phyloP scores from a whole-genome alignment of 2,888 invertebrate species.

The Agrochola circellaris region DNA sequence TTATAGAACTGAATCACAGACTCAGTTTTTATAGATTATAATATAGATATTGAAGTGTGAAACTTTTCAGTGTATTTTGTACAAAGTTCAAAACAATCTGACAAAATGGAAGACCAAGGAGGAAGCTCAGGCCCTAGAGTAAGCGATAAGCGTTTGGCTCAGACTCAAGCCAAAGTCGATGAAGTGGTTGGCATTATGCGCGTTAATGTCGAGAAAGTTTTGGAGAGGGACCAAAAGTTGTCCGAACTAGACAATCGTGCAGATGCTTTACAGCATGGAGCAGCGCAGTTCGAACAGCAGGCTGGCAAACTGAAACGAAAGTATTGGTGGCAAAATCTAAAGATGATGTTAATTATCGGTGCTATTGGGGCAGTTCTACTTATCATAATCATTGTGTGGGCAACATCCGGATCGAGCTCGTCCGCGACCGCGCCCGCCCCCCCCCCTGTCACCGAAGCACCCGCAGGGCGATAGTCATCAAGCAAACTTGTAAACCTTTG shows the following conservation, averaged over 20 bases:
- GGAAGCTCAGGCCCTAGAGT: slow-evolving; percentile 88
- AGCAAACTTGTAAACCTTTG: slow-evolving; percentile 60
- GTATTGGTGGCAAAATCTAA: slow-evolving; percentile 99
- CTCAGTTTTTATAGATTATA: slow-evolving; percentile 18
- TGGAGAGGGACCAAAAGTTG: slow-evolving; percentile 98
- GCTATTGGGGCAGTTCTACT: slow-evolving; percentile 95
- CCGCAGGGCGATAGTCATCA: slow-evolving; percentile 76
- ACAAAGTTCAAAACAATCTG: slow-evolving; percentile 22
- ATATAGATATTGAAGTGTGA: slow-evolving; percentile 10
- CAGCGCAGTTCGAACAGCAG: slow-evolving; percentile 98
- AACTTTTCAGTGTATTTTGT: slow-evolving; percentile 31
- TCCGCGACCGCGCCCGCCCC: slow-evolving; percentile 72
- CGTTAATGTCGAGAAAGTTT: slow-evolving; percentile 98
- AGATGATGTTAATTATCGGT: slow-evolving; percentile 98
- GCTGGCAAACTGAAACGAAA: slow-evolving; percentile 98
- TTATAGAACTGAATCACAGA: slow-evolving; percentile 40
- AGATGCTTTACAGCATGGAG: slow-evolving; percentile 98
- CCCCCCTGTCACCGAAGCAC: slow-evolving; percentile 70
- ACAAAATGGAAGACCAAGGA: slow-evolving; percentile 88
- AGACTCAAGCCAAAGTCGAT: slow-evolving; percentile 89
- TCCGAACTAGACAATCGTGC: slow-evolving; percentile 98
- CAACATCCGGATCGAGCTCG: slow-evolving; percentile 73
- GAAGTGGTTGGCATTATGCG: slow-evolving; percentile 98
- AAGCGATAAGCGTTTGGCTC: slow-evolving; percentile 88
- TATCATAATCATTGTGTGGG: slow-evolving; percentile 95